These are phyloP conservation scores for Terrapene triunguis DNA, from an alignment of 2,113 vertebrate species.

Conservation along the genomic window DNA sequence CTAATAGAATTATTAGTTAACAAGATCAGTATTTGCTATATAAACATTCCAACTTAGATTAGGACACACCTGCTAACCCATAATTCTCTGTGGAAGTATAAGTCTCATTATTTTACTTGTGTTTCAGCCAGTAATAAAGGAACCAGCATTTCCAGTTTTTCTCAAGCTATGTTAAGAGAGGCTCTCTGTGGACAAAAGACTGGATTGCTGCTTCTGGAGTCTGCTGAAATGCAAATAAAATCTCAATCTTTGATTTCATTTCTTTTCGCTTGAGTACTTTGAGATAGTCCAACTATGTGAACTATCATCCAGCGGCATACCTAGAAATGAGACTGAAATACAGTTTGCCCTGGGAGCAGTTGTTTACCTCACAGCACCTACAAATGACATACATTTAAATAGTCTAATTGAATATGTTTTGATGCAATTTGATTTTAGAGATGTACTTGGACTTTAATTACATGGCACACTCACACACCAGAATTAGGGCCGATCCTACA, in stretches of 20 bases:
- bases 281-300: background rate
- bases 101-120: background rate
- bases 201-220: background rate
- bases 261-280: background rate
- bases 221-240: background rate
- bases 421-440: background rate
- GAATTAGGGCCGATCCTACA: background rate
- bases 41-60: background rate
- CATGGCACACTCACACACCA: background rate
- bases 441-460: background rate
- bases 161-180: background rate
- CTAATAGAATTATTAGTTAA: background rate
- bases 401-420: background rate
- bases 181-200: background rate
- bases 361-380: background rate
- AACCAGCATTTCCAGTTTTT: conserved; percentile 13
- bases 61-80: background rate
- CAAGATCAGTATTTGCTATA: background rate
- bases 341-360: background rate
- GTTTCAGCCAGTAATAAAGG: background rate
- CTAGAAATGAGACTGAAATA: background rate
- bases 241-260: background rate
- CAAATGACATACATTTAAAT: background rate
- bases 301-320: background rate
- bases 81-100: background rate